Percentiles rank a stretch among this genome's conserved stretches.
Evolutionary conservation across 1,140 invertebrate species (phyloP).

Genomic region (Drosophila serrata): DNA sequence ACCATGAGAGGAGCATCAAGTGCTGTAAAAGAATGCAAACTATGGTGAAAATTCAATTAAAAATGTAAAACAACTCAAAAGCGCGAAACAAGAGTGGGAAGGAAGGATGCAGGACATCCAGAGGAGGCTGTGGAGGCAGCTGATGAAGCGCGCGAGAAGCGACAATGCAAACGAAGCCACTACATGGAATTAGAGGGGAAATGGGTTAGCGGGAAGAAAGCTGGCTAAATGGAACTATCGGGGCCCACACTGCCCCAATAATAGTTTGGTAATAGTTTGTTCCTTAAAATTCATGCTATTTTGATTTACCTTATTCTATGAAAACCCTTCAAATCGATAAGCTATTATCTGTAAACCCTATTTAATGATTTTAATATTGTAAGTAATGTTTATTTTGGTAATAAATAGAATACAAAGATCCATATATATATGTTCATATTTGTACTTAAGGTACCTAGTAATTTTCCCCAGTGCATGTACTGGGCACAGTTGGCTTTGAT

Average conservation of each 20-base stretch:
- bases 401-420: background rate
- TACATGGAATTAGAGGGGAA: conserved; percentile 72
- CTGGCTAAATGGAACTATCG: conserved; percentile 26
- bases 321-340: background rate
- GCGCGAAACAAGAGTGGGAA: conserved; percentile 42
- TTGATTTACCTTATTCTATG: background rate
- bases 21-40: conserved; percentile 72
- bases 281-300: background rate
- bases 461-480: conserved; percentile 2
- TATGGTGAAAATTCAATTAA: conserved; percentile 83
- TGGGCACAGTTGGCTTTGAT: conserved; percentile 78
- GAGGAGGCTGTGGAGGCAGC: conserved; percentile 20
- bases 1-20: conserved; percentile 39
- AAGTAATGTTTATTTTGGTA: background rate
- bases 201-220: background rate
- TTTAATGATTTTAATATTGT: background rate
- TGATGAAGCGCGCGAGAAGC: conserved; percentile 67
- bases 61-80: conserved; percentile 83
- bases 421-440: rapidly evolving
- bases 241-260: background rate
- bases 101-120: background rate
- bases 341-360: background rate
- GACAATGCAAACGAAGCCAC: conserved; percentile 80
- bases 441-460: background rate
- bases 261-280: background rate